Evolutionary conservation across 2,113 vertebrate species (phyloP).

Genomic region (Calonectris borealis): DNA sequence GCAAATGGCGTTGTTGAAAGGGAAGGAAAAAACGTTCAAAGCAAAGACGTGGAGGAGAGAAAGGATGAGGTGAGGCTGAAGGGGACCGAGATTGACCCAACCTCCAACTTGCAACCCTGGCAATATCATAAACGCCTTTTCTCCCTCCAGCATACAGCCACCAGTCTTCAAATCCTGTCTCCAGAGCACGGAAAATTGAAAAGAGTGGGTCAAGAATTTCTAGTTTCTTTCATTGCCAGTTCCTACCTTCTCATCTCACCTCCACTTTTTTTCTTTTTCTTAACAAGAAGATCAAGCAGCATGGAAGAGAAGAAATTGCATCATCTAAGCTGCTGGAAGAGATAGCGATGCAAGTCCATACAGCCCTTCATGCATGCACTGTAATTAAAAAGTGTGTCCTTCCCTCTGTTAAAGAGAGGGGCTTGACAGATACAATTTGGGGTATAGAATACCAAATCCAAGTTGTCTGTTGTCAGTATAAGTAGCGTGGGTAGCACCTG

Average conservation of each 20-base stretch:
- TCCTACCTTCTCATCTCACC: not conserved
- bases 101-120: not conserved
- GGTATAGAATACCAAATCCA: conserved; percentile 5
- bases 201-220: not conserved
- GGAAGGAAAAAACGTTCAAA: not conserved
- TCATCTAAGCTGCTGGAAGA: not conserved
- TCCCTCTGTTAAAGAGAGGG: not conserved
- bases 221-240: not conserved
- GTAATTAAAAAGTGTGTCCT: conserved; percentile 34
- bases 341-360: not conserved
- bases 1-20: not conserved
- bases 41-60: not conserved
- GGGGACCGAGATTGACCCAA: not conserved
- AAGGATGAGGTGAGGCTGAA: not conserved
- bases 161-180: not conserved
- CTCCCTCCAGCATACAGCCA: not conserved
- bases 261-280: not conserved
- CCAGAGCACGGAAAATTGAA: not conserved
- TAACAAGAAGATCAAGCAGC: not conserved
- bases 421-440: conserved; percentile 47
- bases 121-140: not conserved
- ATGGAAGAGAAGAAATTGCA: not conserved
- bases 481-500: conserved; percentile 49
- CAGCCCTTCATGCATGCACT: not conserved
- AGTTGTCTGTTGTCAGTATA: conserved; percentile 25